phyloP scores from a whole-genome alignment of 2,797 vertebrate species.

The Myotis planiceps region DNA sequence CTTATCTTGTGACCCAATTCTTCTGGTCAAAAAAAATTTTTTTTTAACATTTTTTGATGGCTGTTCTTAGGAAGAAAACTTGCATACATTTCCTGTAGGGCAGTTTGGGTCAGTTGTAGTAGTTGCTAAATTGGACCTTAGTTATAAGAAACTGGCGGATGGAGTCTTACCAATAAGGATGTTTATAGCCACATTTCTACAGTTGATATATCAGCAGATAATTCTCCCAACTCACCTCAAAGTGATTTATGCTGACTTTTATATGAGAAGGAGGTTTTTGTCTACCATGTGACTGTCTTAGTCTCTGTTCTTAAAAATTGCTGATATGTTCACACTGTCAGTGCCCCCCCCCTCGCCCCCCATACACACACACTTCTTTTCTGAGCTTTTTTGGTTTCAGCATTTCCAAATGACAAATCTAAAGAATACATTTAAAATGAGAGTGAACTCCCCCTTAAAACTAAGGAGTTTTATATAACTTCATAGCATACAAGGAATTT shows the following conservation, averaged over 20 bases:
- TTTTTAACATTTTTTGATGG: background rate
- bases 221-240: background rate
- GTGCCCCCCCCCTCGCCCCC: background rate
- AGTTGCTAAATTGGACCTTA: background rate
- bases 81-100: background rate
- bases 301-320: background rate
- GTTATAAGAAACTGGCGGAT: background rate
- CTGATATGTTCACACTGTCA: background rate
- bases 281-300: background rate
- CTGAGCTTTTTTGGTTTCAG: background rate
- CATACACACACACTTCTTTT: background rate
- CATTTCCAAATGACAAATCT: background rate
- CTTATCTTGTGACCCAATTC: slow-evolving; percentile 69
- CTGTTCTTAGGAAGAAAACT: background rate
- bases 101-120: background rate
- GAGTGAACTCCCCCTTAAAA: background rate
- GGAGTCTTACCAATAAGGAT: background rate
- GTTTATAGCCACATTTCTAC: background rate
- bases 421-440: background rate
- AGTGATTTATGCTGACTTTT: slow-evolving; percentile 4
- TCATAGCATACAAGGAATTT: background rate
- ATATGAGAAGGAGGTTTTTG: background rate
- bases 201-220: background rate
- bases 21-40: slow-evolving; percentile 30
- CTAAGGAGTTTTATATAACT: background rate